These are phyloP conservation scores for Stylophora pistillata DNA, from an alignment of 64 coral and sea anemone species.

Conservation along the genomic window DNA sequence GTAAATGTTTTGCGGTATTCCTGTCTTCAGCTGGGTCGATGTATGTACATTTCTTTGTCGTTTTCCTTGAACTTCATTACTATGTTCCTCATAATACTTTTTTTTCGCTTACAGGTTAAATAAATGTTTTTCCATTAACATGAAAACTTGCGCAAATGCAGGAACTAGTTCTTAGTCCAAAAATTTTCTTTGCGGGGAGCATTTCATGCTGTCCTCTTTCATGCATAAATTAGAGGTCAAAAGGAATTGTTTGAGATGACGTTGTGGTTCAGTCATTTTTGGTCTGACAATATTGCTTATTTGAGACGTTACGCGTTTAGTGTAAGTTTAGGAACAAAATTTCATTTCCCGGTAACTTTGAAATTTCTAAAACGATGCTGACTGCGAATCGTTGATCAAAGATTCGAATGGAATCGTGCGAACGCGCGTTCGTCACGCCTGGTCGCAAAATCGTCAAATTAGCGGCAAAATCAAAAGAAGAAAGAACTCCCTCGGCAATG, in stretches of 20 bases:
- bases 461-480: conserved; percentile 44
- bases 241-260: conserved; percentile 53
- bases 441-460: conserved; percentile 37
- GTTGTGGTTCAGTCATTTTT: conserved; percentile 46
- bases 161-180: conserved; percentile 1
- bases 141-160: background rate
- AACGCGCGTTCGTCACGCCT: conserved; percentile 40
- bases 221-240: conserved; percentile 53
- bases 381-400: conserved; percentile 5
- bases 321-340: background rate
- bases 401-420: conserved; percentile 12
- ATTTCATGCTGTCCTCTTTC: conserved; percentile 30
- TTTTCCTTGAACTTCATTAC: background rate
- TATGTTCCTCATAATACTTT: no score
- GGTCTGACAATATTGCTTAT: conserved; percentile 13
- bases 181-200: conserved; percentile 38
- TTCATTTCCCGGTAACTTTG: background rate
- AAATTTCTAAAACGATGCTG: background rate
- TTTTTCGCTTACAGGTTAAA: background rate
- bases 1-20: conserved; percentile 32
- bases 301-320: background rate
- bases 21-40: conserved; percentile 26
- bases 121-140: background rate
- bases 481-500: conserved; percentile 8
- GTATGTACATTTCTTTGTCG: background rate